Conservation (phyloP, 2,797 vertebrate species). For the Limnodromus scolopaceus region DNA sequence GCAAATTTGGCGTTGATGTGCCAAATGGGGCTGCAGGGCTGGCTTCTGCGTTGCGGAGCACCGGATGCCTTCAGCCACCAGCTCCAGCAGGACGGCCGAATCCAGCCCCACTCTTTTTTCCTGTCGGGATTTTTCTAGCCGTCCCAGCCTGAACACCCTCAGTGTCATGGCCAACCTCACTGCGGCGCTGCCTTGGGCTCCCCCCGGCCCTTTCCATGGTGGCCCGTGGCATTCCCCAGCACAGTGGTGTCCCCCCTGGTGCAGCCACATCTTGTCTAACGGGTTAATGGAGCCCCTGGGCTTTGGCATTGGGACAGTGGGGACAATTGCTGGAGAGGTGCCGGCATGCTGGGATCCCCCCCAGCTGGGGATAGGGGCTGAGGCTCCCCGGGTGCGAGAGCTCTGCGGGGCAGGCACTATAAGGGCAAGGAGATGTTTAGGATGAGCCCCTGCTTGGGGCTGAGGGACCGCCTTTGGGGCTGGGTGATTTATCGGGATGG, state of each 20-base stretch:
- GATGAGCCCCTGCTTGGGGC: rapidly evolving
- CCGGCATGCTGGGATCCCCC: no score
- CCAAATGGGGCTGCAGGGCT: rapidly evolving
- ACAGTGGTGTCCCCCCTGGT: rapidly evolving
- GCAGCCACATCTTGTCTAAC: rapidly evolving
- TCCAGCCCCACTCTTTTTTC: not conserved
- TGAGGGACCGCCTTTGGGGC: rapidly evolving
- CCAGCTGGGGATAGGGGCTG: not conserved
- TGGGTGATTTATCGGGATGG: rapidly evolving
- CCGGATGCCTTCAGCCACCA: not conserved
- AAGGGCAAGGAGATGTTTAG: not conserved
- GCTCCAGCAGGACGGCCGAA: rapidly evolving
- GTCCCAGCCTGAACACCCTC: not conserved
- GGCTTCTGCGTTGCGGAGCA: rapidly evolving
- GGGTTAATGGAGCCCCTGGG: rapidly evolving
- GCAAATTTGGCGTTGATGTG: rapidly evolving
- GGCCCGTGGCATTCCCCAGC: rapidly evolving
- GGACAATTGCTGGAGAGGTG: not conserved
- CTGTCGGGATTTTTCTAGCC: not conserved
- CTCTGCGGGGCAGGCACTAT: not conserved
- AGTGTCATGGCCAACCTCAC: rapidly evolving
- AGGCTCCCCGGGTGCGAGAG: rapidly evolving
- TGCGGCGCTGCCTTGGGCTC: not conserved
- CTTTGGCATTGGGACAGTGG: rapidly evolving
- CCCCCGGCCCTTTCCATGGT: not conserved